phyloP scores from a whole-genome alignment of 2,797 vertebrate species.

The Hippoglossus hippoglossus region DNA sequence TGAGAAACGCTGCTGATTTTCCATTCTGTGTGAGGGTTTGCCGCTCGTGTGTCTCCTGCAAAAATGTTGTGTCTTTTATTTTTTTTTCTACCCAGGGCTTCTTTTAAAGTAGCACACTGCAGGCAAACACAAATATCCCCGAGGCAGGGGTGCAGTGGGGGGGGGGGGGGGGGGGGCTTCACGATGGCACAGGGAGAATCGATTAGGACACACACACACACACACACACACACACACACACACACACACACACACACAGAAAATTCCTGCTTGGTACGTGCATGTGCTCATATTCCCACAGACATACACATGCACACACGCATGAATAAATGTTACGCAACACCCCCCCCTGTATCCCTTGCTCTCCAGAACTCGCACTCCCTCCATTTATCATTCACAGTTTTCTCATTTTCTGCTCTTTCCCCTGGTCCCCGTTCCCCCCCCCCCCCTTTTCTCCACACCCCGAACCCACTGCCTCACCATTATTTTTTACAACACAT shows the following conservation, averaged over 20 bases:
- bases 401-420: constrained; percentile 61
- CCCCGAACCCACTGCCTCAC: constrained; percentile 36
- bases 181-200: constrained; percentile 73
- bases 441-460: constrained; percentile 6
- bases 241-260: constrained; percentile 16
- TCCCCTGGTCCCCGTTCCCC: constrained; percentile 27
- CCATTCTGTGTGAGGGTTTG: constrained; percentile 65
- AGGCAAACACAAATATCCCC: constrained; percentile 74
- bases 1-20: constrained; percentile 64
- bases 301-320: background rate
- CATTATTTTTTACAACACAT: constrained; percentile 42
- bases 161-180: constrained; percentile 36
- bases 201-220: constrained; percentile 58
- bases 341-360: constrained; percentile 34
- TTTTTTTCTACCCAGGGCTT: constrained; percentile 29
- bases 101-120: constrained; percentile 72
- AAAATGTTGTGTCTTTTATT: constrained; percentile 35
- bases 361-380: constrained; percentile 41
- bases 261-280: constrained; percentile 34
- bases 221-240: constrained; percentile 1
- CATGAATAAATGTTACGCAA: constrained; percentile 56
- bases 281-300: constrained; percentile 16
- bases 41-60: constrained; percentile 50
- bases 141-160: constrained; percentile 51
- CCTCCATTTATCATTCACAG: constrained; percentile 59